Base-by-base conservation (phyloP, 2,888 invertebrate genomes). In the Chelonus formosanus region DNA sequence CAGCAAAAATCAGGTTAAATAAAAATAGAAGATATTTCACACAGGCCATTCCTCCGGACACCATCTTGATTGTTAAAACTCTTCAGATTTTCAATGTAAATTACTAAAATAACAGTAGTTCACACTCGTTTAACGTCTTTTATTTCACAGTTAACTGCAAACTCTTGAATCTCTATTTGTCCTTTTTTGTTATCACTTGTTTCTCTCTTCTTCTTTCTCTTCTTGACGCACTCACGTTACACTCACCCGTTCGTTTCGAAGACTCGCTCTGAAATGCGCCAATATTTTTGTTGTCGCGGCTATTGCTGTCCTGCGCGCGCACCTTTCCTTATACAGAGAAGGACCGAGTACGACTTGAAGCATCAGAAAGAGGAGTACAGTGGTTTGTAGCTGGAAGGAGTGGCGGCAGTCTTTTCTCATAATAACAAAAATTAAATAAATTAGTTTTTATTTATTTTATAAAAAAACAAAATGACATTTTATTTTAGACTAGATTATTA, bases 11-110 rank as follows among this genome's bases (percentile, higher is more conserved):
- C 74, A 95, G 88, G 86, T 95, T 96, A 88, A 95, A 94, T 75
- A 92, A 88, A 85, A 95, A 95, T 58, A 96, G 89, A 68, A 96
- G 88, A 84, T 93, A 95, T 86, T 96, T 96, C 76, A 95, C 90
- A 86, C 94, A 94, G 76, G 93, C 90, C 90, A 94, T 92, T 81
- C 93, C 92, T 74, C 90, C 90, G 77, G 91, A 88, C 86, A 91
- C 91, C 92, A 92, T 92, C 84, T 85, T 87, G 78, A 71, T 74
- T 71, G 74, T 60, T 65, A 56, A 56, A 34, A 56, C 3, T 47
- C 48, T 20, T 50, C 31, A 45, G 34, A 53, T 63, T 53, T 48
- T 57, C 47, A 7, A 50, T n/a, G n/a, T 43, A 20, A 20, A 20
- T 20, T 1, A 20, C 20, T 20, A 1, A 20, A 20, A 20, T 20